Conservation (phyloP, 1,140 invertebrate genomes). For the Zaprionus capensis region DNA sequence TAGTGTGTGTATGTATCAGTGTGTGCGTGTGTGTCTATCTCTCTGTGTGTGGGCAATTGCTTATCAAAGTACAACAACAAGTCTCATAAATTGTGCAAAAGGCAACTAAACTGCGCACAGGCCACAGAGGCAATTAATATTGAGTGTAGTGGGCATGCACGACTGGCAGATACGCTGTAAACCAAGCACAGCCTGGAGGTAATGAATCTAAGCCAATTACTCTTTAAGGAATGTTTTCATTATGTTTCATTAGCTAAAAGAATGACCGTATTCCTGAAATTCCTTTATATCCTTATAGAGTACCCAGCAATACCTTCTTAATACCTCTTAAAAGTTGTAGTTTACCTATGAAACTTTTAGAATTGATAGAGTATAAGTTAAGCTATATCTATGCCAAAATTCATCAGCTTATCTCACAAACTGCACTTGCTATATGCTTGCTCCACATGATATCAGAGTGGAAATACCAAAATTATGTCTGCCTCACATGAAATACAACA, state of each 20-base stretch:
- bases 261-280: no score
- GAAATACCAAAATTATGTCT: not conserved
- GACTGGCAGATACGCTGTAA: not conserved
- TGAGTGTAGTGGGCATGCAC: not conserved
- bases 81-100: constrained; percentile 33
- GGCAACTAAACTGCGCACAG: constrained; percentile 42
- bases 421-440: not conserved
- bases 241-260: no score
- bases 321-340: not conserved
- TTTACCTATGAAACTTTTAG: not conserved
- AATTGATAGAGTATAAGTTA: not conserved
- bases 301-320: not conserved
- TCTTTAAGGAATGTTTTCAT: no score
- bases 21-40: not conserved
- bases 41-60: not conserved
- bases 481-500: not conserved
- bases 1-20: not conserved
- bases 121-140: constrained; percentile 29
- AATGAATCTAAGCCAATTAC: not conserved
- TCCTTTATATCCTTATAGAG: not conserved
- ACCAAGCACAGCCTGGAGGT: not conserved
- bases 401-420: not conserved
- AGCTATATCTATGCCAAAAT: not conserved
- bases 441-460: not conserved
- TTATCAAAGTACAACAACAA: constrained; percentile 35